Evolutionary conservation across 2,888 invertebrate genomes (phyloP).

Genomic region (Drosophila quasianomalipes): DNA sequence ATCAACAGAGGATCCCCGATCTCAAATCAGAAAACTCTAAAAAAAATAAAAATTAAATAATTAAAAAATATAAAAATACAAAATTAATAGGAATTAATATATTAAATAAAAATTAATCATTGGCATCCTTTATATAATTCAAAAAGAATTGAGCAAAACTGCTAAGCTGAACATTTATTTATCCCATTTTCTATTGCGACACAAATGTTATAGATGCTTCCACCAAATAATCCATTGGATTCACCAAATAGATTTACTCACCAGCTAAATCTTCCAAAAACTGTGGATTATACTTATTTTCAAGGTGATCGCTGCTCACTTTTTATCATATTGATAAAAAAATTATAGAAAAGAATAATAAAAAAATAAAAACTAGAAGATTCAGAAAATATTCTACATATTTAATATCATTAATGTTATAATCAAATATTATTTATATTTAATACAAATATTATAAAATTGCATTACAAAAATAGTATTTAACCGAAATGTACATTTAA

Average conservation of each 20-base stretch:
- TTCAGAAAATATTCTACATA: neutral
- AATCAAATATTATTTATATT: neutral
- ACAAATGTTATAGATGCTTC: neutral
- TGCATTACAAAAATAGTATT: neutral
- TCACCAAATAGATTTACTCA: neutral
- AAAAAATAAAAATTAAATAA: neutral
- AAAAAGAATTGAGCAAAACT: too few relatives aligned
- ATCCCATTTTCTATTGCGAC: too few relatives aligned
- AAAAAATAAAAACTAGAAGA: neutral
- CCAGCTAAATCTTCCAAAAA: neutral
- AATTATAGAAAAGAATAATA: neutral
- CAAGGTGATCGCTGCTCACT: neutral
- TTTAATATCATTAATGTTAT: neutral
- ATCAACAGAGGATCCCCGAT: neutral
- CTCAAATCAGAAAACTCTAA: neutral
- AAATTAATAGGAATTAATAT: neutral
- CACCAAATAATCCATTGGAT: neutral
- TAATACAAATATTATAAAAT: neutral
- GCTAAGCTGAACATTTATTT: too few relatives aligned
- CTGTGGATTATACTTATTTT: neutral
- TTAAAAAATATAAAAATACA: neutral
- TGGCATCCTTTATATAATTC: too few relatives aligned
- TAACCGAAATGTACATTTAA: too few relatives aligned
- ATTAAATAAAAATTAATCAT: too few relatives aligned
- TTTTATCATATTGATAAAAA: neutral